Evolutionary conservation across 2,113 vertebrate species (phyloP), one percentile per base, ranked within the genome.

Genomic region (Tringa solitaria): DNA sequence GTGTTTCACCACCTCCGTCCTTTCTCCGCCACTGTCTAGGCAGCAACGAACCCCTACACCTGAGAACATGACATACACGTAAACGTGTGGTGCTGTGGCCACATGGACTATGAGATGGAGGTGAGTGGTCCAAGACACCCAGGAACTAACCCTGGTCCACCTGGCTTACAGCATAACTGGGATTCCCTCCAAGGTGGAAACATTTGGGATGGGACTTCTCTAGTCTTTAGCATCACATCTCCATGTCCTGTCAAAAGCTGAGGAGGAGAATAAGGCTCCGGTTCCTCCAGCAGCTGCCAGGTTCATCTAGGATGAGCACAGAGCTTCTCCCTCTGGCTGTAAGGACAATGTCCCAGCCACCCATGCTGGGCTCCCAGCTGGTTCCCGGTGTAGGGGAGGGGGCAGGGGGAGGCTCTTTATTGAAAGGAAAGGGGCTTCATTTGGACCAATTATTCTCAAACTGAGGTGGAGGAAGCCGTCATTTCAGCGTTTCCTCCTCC

Each of bases 361-460:
- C 70, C 21, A 10, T 50, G 74, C 69, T 67, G 74, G 81, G 28
- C 32, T 95, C 70, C 84, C 9, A 18, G 54, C 50, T 89, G 87
- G 85, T 18, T 96, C 75, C 82, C 78, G 23, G 0, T 2, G 48
- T 7, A 65, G n/a, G 24, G 63, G 91, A 88, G 93, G 93, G 89
- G 73, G 73, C 16, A 69, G 92, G 39, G 80, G 64, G 50, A 82
- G 64, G 30, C 57, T 77, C 61, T 45, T 76, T 8, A 33, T 35
- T 85, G 78, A 90, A 88, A 53, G 57, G 76, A 84, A 87, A 93
- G 68, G 93, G 89, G 28, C 96, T 97, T 98, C 97, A 97, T 98
- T 98, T 98, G 95, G 94, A 95, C 93, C 97, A 98, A 98, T 98
- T 98, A 98, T 97, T 97, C 95, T 98, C 98, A 98, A 98, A 97